Conservation (phyloP, 2,113 vertebrate species). For the Chionodraco myersi region DNA sequence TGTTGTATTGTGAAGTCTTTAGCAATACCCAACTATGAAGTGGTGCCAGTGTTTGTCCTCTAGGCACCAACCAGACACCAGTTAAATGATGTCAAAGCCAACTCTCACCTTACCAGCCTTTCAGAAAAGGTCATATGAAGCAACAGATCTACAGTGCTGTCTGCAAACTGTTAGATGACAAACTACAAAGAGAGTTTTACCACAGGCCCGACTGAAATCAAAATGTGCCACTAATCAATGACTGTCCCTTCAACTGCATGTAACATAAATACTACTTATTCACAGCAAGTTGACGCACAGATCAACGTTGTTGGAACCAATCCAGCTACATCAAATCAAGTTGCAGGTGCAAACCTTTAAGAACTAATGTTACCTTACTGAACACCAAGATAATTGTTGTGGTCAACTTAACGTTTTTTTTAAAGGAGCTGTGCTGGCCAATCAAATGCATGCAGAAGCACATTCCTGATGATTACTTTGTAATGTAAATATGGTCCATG, state of each 20-base stretch:
- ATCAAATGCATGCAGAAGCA: no score
- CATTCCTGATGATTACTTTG: no score
- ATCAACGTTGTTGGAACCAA: no score
- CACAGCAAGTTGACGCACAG: background rate
- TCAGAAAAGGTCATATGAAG: slow-evolving; percentile 38
- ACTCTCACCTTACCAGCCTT: slow-evolving; percentile 36
- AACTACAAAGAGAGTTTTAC: slow-evolving; percentile 43
- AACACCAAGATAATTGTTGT: no score
- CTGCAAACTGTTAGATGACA: slow-evolving; percentile 47
- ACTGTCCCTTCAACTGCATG: no score
- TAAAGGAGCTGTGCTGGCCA: no score
- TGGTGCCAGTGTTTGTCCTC: slow-evolving; percentile 36
- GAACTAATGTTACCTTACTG: no score
- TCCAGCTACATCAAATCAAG: no score
- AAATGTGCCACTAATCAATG: background rate
- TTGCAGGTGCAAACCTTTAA: no score
- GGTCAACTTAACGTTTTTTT: no score
- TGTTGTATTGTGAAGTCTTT: slow-evolving; percentile 39
- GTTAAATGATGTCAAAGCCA: slow-evolving; percentile 25
- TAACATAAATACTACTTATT: no score
- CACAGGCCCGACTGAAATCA: slow-evolving; percentile 27
- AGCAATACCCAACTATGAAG: slow-evolving; percentile 30
- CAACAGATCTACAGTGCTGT: slow-evolving; percentile 8
- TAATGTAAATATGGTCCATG: no score
- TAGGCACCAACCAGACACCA: slow-evolving; percentile 48